Evolutionary conservation across 2,113 vertebrate genomes (phyloP).

Genomic region (Rostratula benghalensis): DNA sequence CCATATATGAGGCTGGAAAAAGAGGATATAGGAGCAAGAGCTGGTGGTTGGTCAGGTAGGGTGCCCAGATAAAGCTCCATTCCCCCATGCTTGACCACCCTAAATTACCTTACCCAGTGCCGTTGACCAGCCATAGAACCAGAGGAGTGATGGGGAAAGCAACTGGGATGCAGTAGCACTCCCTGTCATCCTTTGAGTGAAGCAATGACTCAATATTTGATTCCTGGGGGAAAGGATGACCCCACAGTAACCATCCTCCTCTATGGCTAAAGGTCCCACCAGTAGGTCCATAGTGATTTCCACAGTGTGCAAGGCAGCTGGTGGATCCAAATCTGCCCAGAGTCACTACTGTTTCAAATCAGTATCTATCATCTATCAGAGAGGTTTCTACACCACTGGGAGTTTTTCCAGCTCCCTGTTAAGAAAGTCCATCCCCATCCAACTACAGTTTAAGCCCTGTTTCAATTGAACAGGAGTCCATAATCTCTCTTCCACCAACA

Average conservation of each 20-base stretch:
- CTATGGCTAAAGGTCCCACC: background rate
- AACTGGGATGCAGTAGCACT: background rate
- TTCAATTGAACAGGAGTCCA: background rate
- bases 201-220: background rate
- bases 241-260: background rate
- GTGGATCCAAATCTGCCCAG: background rate
- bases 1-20: background rate
- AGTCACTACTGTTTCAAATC: rapidly evolving
- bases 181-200: background rate
- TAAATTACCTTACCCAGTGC: background rate
- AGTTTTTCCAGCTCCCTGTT: rapidly evolving
- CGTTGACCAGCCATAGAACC: rapidly evolving
- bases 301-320: rapidly evolving
- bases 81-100: background rate
- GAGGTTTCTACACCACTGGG: background rate
- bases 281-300: background rate
- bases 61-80: background rate
- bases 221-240: rapidly evolving
- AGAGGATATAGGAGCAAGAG: background rate
- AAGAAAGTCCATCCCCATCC: background rate
- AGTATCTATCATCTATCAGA: background rate
- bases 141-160: no score
- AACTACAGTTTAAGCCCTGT: background rate
- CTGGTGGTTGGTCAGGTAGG: background rate
- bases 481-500: background rate